phyloP scores from a whole-genome alignment of 1,140 invertebrate species.

The Apis florea region DNA sequence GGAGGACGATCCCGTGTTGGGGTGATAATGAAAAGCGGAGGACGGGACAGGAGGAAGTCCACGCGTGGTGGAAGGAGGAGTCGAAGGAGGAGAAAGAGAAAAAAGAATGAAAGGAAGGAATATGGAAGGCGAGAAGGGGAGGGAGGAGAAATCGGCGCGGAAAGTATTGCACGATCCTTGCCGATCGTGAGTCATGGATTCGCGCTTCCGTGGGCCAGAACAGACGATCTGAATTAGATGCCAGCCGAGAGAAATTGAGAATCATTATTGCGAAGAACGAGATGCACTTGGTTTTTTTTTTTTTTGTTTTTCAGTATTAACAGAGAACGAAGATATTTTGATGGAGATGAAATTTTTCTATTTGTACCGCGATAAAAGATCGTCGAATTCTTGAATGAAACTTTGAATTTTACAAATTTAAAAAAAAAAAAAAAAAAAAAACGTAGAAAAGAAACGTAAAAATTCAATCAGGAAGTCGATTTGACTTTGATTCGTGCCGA shows the following conservation, averaged over 20 bases:
- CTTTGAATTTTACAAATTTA: too few species aligned
- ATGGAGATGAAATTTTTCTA: too few species aligned
- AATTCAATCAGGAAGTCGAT: too few species aligned
- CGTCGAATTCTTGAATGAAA: too few species aligned
- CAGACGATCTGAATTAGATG: too few species aligned
- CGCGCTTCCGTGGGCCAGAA: neutral
- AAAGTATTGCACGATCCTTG: neutral
- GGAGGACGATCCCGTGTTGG: constrained; percentile 65
- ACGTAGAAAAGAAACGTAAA: too few species aligned
- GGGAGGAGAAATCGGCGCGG: neutral
- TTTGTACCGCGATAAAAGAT: too few species aligned
- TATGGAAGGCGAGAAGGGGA: constrained; percentile 3
- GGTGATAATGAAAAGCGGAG: constrained; percentile 60
- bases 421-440: too few species aligned
- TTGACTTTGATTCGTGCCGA: too few species aligned
- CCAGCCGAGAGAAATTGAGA: neutral
- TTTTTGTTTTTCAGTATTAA: neutral
- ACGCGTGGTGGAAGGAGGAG: neutral
- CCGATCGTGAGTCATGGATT: constrained; percentile 24
- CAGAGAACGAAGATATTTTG: too few species aligned
- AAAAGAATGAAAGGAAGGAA: neutral
- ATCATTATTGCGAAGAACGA: neutral
- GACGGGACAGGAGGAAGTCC: constrained; percentile 37
- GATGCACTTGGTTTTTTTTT: neutral
- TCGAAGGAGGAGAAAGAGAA: constrained; percentile 4